Evolutionary conservation across 2,113 vertebrate species (phyloP), one percentile per base, ranked within the genome.

Genomic region (Varanus komodoensis): DNA sequence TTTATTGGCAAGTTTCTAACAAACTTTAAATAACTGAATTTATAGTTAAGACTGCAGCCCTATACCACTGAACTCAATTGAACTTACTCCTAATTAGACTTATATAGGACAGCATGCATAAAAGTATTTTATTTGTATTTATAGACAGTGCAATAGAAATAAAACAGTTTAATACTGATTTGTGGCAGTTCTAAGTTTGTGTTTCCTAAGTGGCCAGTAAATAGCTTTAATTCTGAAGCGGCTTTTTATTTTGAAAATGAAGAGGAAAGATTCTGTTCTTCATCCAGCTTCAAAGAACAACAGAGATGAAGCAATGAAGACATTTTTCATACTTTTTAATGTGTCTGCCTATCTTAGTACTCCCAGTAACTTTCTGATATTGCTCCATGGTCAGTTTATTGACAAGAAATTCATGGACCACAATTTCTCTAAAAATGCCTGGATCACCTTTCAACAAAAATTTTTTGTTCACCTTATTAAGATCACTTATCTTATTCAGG

Each of bases 201-300:
- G 79, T 12, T n/a, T 44, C 17, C 78, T 19, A 27, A 8, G 6
- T 82, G 32, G 23, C 82, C 80, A 78, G 9, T 64, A 25, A 0
- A 71, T 25, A 21, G 34, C 87, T 34, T 4, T 88, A 3, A 1
- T 4, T 14, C 6, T 92, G 81, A 89, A 86, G 1, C 11, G 9
- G 64, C 4, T 9, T n/a, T 84, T 74, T n/a, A 9, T 89, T 23
- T 64, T 27, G 67, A 12, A 88, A n/a, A n/a, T 48, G 27, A 82
- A 25, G 48, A 0, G 0, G 1, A 38, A 0, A 29, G 8, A 52
- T 4, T 71, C 2, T 2, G 29, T 84, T 80, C 67, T 54, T 87
- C n/a, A 57, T 6, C 75, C 48, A 29, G 34, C 1, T 82, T 86
- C 6, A 90, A 90, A 93, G 75, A 44, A 48, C 86, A 89, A 75